A percentile compares a stretch with the other conserved stretches of the same genome.
These are phyloP conservation scores for Marmota monax DNA, from an alignment of 2,113 vertebrate species.

Conservation along the genomic window DNA sequence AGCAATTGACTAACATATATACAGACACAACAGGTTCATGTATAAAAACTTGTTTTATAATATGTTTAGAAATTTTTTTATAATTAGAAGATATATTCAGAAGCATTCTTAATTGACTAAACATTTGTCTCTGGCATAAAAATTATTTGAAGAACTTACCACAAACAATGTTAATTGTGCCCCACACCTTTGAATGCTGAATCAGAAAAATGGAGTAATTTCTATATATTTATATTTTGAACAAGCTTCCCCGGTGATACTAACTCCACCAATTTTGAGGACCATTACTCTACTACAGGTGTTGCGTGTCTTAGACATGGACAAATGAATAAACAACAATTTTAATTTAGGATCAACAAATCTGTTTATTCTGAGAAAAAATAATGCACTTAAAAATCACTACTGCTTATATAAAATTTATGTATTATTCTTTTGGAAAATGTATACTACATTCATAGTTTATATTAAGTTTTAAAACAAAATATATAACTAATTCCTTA, in stretches of 20 bases:
- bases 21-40: background rate
- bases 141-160: background rate
- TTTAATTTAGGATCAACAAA: slow-evolving; percentile 24
- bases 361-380: slow-evolving; percentile 2
- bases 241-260: background rate
- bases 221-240: background rate
- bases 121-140: background rate
- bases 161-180: background rate
- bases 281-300: background rate
- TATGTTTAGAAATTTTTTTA: background rate
- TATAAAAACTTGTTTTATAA: background rate
- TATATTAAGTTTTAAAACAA: slow-evolving; percentile 16
- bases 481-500: slow-evolving; percentile 28
- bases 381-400: background rate
- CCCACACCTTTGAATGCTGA: background rate
- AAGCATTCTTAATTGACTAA: background rate
- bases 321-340: background rate
- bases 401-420: slow-evolving; percentile 7
- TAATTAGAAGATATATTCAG: background rate
- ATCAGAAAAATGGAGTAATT: background rate
- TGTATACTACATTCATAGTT: background rate
- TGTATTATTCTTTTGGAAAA: background rate
- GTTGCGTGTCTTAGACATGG: background rate
- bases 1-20: background rate
- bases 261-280: background rate